Conservation (phyloP, 2,888 invertebrate genomes). For the Halocaridina rubra region DNA sequence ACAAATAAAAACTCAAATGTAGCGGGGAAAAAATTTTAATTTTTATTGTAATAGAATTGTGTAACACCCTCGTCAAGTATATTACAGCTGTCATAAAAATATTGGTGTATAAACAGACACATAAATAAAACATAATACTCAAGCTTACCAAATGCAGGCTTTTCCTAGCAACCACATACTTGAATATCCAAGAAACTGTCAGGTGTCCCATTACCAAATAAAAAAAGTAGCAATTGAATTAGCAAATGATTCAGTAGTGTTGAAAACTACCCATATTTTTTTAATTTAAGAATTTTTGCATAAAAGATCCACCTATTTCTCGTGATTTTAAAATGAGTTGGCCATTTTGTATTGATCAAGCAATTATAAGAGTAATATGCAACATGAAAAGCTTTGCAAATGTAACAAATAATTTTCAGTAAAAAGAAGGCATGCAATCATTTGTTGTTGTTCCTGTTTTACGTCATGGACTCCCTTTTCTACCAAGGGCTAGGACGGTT, state of each 20-base stretch:
- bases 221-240: too few relatives aligned
- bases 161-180: neutral
- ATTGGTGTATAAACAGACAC: conserved; percentile 22
- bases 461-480: too few relatives aligned
- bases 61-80: too few relatives aligned
- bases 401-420: too few relatives aligned
- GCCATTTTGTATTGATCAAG: neutral
- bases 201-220: too few relatives aligned
- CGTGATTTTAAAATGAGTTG: neutral
- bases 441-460: too few relatives aligned
- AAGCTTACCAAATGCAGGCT: conserved; percentile 12
- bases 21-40: neutral
- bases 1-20: too few relatives aligned
- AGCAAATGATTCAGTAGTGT: neutral
- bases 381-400: too few relatives aligned
- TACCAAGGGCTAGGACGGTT: too few relatives aligned
- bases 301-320: neutral
- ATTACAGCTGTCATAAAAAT: conserved; percentile 20
- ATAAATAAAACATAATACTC: conserved; percentile 13
- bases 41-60: neutral
- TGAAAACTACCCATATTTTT: neutral
- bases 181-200: neutral
- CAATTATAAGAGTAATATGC: neutral
- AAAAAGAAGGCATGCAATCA: too few relatives aligned
- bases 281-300: neutral